These are phyloP conservation scores for Antheraea mylitta DNA, from an alignment of 1,140 invertebrate species.

Conservation along the genomic window DNA sequence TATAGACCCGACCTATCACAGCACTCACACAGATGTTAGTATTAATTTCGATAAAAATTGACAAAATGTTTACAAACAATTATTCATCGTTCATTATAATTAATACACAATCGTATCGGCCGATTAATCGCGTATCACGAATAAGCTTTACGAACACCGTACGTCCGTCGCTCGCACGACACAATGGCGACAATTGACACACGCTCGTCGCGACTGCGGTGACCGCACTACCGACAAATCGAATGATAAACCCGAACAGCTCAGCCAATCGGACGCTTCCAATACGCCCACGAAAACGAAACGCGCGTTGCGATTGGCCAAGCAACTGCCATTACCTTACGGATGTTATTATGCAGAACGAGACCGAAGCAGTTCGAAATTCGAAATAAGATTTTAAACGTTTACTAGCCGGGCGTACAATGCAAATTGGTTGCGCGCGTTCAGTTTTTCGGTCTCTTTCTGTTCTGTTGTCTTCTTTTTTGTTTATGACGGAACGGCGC, in stretches of 20 bases:
- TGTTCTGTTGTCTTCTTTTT: slow-evolving; percentile 48
- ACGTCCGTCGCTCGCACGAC: slow-evolving; percentile 54
- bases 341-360: slow-evolving; percentile 76
- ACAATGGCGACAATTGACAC: slow-evolving; percentile 77
- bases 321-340: slow-evolving; percentile 76
- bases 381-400: slow-evolving; percentile 75
- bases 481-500: slow-evolving; percentile 38
- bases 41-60: slow-evolving; percentile 20
- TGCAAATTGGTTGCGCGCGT: slow-evolving; percentile 72
- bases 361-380: slow-evolving; percentile 65
- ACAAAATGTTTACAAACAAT: slow-evolving; percentile 14
- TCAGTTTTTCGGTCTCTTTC: slow-evolving; percentile 50
- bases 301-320: slow-evolving; percentile 56
- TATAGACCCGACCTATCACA: slow-evolving; percentile 42
- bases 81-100: not conserved
- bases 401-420: slow-evolving; percentile 68
- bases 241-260: slow-evolving; percentile 58
- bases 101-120: slow-evolving; percentile 43
- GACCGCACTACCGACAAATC: slow-evolving; percentile 65
- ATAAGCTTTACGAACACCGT: slow-evolving; percentile 48
- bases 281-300: slow-evolving; percentile 63
- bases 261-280: slow-evolving; percentile 51
- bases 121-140: slow-evolving; percentile 53
- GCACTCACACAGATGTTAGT: slow-evolving; percentile 43
- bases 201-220: slow-evolving; percentile 67